A percentile compares a stretch with the other conserved stretches of the same genome.
Conservation (phyloP, 2,113 vertebrate genomes). For the Hepsetus odoe region DNA sequence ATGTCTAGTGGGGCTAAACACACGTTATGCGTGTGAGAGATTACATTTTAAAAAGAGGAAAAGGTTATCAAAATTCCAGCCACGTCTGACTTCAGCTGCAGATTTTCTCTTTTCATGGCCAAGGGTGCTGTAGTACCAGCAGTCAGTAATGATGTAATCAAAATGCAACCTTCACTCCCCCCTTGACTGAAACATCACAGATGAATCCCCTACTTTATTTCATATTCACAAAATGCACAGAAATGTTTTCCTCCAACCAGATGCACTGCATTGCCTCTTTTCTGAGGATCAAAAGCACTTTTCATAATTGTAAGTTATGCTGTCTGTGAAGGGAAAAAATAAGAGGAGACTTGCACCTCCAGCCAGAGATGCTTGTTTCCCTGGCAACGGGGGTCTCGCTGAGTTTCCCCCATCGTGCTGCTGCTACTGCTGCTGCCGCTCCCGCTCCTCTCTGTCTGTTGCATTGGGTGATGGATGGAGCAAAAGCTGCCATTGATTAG, state of each 20-base stretch:
- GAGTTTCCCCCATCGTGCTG: constrained; percentile 48
- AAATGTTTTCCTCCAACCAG: neutral
- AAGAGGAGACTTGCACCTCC: constrained; percentile 47
- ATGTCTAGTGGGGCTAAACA: neutral
- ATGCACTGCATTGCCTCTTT: constrained; percentile 6
- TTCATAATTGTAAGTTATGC: constrained; percentile 48
- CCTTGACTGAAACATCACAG: neutral
- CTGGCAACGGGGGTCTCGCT: constrained; percentile 63
- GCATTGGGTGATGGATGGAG: constrained; percentile 33
- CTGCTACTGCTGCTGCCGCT: constrained; percentile 36
- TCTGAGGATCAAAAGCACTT: constrained; percentile 26
- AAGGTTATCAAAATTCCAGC: constrained; percentile 46
- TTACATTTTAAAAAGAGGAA: neutral
- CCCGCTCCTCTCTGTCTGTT: constrained; percentile 22
- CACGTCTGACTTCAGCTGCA: constrained; percentile 38
- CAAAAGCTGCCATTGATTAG: constrained; percentile 46
- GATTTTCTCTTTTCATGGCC: constrained; percentile 11
- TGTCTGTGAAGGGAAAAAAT: constrained; percentile 19
- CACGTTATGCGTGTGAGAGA: neutral
- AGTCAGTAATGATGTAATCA: constrained; percentile 30
- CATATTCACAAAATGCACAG: neutral
- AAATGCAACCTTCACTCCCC: constrained; percentile 18
- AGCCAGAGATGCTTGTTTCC: constrained; percentile 64
- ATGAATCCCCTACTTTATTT: neutral
- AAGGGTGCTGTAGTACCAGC: constrained; percentile 30